Base-by-base conservation (phyloP, 2,888 invertebrate genomes). In the Petrolisthes cinctipes region DNA sequence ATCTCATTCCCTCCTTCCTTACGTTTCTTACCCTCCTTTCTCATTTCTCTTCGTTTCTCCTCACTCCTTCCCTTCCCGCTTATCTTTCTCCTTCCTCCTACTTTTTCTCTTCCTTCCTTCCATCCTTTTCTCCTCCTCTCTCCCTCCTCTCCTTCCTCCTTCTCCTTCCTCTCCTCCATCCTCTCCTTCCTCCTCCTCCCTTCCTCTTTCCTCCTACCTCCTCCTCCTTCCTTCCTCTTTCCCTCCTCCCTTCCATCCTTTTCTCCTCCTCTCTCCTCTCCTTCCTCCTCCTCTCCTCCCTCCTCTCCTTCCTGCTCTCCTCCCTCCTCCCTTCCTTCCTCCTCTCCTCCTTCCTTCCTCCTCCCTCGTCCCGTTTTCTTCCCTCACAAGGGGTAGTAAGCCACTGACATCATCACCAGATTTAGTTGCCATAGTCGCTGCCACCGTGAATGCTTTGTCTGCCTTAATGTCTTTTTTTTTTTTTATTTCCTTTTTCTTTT, bases 341-440 rank as follows among this genome's bases (percentile, higher is more conserved):
- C 66, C 66, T 71, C 61, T 66, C 56, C 56, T 68, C 85, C 78
- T 61, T 53, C 83, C 78, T 71, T 56, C 82, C 82, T 73, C 53
- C 14, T 17, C n/a, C 78, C 61, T 23, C 61, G 17, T 51, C 56
- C 61, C 82, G 56, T 5, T 73, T n/a, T 68, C 73, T 73, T 56
- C 5, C 37, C 17, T 23, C 20, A 54, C 73, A 20, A 80, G 78
- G 78, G 78, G 73, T 73, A 66, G 76, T 66, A 56, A 76, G 68
- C 81, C 76, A 83, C 86, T 86, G 86, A 86, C 86, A 86, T 86
- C 86, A 86, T 83, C 86, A 75, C 78, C 37, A 81, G 20, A 83
- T 86, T 83, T 82, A 82, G 68, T 79, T 66, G 82, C 86, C 79
- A 79, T 23, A 76, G 76, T 71, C 82, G 11, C 85, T 61, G 79